Base-by-base conservation (phyloP, 2,113 vertebrate species). In the Lichenostomus cassidix region DNA sequence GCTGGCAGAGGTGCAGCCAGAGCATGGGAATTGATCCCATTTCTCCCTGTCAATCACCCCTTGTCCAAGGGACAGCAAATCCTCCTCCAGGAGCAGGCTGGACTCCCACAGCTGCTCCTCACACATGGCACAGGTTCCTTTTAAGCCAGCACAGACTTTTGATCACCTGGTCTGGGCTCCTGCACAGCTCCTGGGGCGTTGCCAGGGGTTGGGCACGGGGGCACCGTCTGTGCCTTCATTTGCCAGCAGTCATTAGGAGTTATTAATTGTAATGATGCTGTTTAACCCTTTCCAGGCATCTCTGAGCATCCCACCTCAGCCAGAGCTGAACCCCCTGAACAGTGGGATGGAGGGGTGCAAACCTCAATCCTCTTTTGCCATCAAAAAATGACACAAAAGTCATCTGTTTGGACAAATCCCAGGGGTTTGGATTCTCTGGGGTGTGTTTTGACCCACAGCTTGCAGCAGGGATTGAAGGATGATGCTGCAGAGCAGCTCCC, bases 321-420 rank as follows among this genome's bases (percentile, higher is more conserved):
- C 21, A 15, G 78, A 27, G 42, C 55, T 42, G 44, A 50, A 35
- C 5, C 15, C 7, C 12, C 10, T 18, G 12, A 2, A 1, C 17
- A 13, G 5, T 5, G 35, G 59, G 47, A 31, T 76, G 44, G 62
- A 78, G 20, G 19, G 17, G 13, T 50, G 25, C 3, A 4, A 52
- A 44, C 12, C 58, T 55, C 0, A 0, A 1, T 64, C 35, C 24
- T 35, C 17, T 64, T 68, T 47, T 44, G 3, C 46, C 18, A 15
- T 16, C 5, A 3, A 65, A 3, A 65, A 77, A 53, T 4, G 16
- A 52, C 9, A 20, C 1, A 1, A 23, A 70, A 74, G 39, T 21
- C 5, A 2, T 22, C 29, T 10, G 23, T 59, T 74, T 31, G 50
- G 74, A 5, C 37, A 23, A 29, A 53, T 52, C 47, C 14, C 73